Percentiles rank a stretch among this genome's conserved stretches.
Evolutionary conservation across 2,113 vertebrate genomes (phyloP).

Genomic region (Podilymbus podiceps): DNA sequence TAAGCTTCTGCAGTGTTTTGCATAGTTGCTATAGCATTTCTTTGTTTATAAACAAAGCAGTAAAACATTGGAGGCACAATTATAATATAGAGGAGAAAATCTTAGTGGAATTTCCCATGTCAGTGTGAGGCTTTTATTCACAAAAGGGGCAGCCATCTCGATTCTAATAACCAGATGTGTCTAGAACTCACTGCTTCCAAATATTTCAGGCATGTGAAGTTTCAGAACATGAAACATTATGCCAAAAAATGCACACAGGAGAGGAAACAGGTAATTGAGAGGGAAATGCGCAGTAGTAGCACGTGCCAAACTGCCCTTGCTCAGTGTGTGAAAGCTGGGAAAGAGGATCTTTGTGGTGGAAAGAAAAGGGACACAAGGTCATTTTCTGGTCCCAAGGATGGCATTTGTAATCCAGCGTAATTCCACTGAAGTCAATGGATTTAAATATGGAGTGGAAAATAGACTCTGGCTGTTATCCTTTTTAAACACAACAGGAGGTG

Average conservation of each 20-base stretch:
- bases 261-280: constrained; percentile 27
- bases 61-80: background rate
- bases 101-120: background rate
- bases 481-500: background rate
- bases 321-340: background rate
- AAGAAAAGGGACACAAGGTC: background rate
- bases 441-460: background rate
- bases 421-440: background rate
- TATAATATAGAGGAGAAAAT: background rate
- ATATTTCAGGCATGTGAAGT: constrained; percentile 31
- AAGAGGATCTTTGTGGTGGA: background rate
- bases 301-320: background rate
- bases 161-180: constrained; percentile 38
- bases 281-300: background rate
- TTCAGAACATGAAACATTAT: background rate
- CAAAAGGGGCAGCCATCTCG: background rate
- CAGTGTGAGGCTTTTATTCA: background rate
- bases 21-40: background rate
- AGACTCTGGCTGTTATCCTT: background rate
- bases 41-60: background rate
- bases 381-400: background rate
- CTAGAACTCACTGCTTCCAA: constrained; percentile 19
- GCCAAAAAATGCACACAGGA: constrained; percentile 35
- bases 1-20: background rate
- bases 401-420: background rate